A percentile compares a stretch with the other conserved stretches of the same genome.
Evolutionary conservation across 2,113 vertebrate species (phyloP).

Genomic region (Poecile atricapillus): DNA sequence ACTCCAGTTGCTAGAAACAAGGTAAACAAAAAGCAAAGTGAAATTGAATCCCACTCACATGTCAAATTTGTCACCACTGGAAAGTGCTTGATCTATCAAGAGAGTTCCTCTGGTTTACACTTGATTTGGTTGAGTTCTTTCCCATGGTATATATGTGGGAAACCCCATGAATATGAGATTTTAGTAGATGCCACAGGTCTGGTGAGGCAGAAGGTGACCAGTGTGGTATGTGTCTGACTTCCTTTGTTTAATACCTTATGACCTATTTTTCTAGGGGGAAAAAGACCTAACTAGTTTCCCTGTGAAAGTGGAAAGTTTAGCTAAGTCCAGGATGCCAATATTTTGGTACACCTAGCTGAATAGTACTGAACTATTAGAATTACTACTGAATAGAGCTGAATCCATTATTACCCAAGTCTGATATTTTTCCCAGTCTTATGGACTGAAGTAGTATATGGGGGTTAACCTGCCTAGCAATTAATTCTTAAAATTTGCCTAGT

Average conservation of each 20-base stretch:
- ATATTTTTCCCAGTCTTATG: background rate
- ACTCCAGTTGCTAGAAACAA: background rate
- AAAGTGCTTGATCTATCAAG: background rate
- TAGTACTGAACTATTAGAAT: background rate
- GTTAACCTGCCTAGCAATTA: background rate
- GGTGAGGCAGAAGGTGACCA: background rate
- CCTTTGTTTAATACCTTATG: background rate
- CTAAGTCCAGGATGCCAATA: background rate
- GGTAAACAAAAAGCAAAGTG: background rate
- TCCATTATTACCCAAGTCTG: background rate
- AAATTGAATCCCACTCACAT: background rate
- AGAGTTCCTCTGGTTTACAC: background rate
- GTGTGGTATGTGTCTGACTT: background rate
- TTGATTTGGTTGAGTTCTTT: background rate
- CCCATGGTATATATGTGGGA: background rate
- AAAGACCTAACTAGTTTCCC: background rate
- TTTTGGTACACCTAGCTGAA: background rate
- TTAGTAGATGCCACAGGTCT: background rate
- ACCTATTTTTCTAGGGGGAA: background rate
- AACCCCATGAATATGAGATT: background rate
- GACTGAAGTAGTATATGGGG: background rate
- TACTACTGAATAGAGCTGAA: too few relatives aligned
- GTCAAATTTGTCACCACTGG: background rate
- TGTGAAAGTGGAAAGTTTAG: fast-evolving
- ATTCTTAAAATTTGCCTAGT: background rate